These are phyloP conservation scores for Mirza zaza DNA, from an alignment of 2,113 vertebrate genomes.

Conservation along the genomic window DNA sequence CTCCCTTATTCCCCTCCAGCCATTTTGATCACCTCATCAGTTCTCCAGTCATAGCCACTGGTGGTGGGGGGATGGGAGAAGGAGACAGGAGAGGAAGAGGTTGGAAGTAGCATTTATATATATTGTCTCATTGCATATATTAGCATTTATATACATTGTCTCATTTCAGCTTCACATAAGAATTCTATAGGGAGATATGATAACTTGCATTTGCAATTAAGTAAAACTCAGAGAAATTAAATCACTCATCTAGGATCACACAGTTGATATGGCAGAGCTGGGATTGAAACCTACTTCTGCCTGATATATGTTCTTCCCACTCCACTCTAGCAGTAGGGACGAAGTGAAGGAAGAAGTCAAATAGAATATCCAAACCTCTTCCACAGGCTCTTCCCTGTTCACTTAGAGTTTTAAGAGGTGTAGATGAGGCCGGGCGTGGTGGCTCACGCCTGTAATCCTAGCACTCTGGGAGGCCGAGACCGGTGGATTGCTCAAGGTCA, in stretches of 20 bases:
- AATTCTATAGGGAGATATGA: neutral
- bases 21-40: neutral
- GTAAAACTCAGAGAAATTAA: slow-evolving; percentile 29
- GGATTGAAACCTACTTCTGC: neutral
- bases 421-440: neutral
- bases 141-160: neutral
- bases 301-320: neutral
- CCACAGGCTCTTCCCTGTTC: neutral
- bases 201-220: neutral
- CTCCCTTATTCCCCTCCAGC: neutral
- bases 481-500: too few species aligned
- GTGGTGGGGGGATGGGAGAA: neutral
- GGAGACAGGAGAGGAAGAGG: neutral
- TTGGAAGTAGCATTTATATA: neutral
- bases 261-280: neutral
- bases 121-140: neutral
- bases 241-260: neutral
- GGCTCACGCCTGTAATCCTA: too few species aligned
- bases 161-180: neutral
- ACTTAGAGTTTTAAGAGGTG: neutral
- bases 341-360: neutral
- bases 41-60: neutral
- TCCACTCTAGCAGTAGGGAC: neutral
- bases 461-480: too few species aligned
- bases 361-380: neutral